These are phyloP conservation scores for Drosophila ogumai DNA, from an alignment of 1,140 invertebrate species.

Conservation along the genomic window DNA sequence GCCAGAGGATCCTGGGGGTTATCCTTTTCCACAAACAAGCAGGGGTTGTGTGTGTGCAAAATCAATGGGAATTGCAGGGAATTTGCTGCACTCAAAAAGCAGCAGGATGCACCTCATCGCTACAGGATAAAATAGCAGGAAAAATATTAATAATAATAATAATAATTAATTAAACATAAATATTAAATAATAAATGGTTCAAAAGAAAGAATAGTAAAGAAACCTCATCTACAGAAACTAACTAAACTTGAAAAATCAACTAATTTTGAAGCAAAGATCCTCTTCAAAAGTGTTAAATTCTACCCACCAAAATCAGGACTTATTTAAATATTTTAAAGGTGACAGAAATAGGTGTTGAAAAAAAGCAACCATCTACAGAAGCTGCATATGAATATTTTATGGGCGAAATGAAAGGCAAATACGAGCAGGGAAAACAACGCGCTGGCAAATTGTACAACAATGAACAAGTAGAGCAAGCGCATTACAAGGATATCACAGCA, in stretches of 20 bases:
- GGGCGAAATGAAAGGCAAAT: constrained; percentile 71
- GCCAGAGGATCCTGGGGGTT: constrained; percentile 48
- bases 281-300: background rate
- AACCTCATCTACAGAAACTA: too few species aligned
- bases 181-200: too few species aligned
- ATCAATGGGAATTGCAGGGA: background rate
- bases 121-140: background rate
- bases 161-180: too few species aligned
- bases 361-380: constrained; percentile 22
- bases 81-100: constrained; percentile 4
- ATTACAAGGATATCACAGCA: constrained; percentile 71
- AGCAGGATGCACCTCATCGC: background rate
- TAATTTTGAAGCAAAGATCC: background rate
- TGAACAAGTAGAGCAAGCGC: constrained; percentile 67
- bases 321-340: constrained; percentile 25
- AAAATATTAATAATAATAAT: background rate
- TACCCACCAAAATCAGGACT: background rate
- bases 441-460: constrained; percentile 70
- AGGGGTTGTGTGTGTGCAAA: constrained; percentile 49
- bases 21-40: constrained; percentile 30
- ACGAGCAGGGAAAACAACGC: constrained; percentile 49
- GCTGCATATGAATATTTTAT: constrained; percentile 71
- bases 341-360: constrained; percentile 11
- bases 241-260: too few species aligned
- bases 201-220: too few species aligned